Evolutionary conservation across 2,113 vertebrate species (phyloP).

Genomic region (Coracopsis vasa): DNA sequence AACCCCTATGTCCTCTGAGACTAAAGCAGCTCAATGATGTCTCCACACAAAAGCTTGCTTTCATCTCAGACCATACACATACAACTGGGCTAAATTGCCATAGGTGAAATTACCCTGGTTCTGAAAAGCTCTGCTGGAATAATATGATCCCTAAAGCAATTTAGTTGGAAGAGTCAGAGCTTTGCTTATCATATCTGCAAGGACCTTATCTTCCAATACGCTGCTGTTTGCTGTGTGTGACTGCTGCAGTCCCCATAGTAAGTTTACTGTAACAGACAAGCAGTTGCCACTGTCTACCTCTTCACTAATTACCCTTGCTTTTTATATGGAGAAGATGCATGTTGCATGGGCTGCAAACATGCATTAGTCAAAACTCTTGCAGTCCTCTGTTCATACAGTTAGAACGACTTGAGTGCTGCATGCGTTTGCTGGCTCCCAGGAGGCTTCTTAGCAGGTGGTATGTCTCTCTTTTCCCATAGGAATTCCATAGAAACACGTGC

Average conservation of each 20-base stretch:
- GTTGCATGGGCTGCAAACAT: background rate
- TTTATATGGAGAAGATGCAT: background rate
- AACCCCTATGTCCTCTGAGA: background rate
- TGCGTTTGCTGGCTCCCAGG: background rate
- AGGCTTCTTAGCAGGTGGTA: conserved; percentile 19
- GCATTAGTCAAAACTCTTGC: background rate
- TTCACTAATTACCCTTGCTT: background rate
- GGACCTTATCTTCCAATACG: background rate
- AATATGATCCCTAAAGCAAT: background rate
- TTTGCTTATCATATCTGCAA: background rate
- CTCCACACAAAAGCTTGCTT: background rate
- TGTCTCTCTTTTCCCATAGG: background rate
- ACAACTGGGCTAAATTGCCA: background rate
- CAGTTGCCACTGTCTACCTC: background rate
- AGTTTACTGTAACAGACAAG: background rate
- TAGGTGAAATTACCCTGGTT: background rate
- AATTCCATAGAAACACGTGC: conserved; percentile 13
- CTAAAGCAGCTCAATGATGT: background rate
- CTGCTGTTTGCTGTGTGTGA: background rate
- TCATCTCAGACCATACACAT: background rate
- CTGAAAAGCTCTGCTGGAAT: background rate
- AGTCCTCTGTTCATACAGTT: background rate
- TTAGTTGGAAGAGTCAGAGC: background rate
- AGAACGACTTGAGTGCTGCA: background rate
- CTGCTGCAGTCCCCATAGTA: accelerated